Evolutionary conservation across 1,140 invertebrate species (phyloP), one percentile per base, ranked within the genome.

Genomic region (Phortica variegata): DNA sequence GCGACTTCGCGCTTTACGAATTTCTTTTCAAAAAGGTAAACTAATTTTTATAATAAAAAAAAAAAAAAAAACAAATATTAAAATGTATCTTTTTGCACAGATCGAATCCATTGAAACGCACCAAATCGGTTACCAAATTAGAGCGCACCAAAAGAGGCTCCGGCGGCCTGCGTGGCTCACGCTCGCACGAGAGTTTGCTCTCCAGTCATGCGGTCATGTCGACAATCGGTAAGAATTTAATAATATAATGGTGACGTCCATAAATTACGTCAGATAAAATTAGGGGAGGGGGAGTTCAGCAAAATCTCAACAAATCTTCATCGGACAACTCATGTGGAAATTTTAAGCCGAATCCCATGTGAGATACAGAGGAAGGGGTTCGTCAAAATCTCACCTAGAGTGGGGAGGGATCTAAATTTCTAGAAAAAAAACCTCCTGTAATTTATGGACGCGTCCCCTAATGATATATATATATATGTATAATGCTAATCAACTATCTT

Each of bases 81-180:
- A 1, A 12, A 36, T 18, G 16, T 23, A 23, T 36, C 43, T 39
- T 3, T 89, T 49, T 89, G 87, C 79, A n/a, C n/a, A 85, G 91
- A 73, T 88, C 86, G 70, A 91, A 91, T 78, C 90, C 90, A 5
- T 79, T 94, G 56, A 95, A 95, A 79, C 83, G 92, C 65, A 94
- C 91, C 52, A 93, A 94, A 77, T 93, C 90, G 62, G 91, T 91
- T 51, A 93, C 90, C 37, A 95, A 94, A 76, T 77, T 95, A 60
- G 91, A 94, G 69, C 81, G 89, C 36, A 80, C 82, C 51, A 89
- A 89, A 74, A 79, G 87, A 65, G 68, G 81, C 51, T 75, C 79
- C 46, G 47, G 74, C 21, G 74, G 74, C 6, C 48, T 76, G n/a
- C 61, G 74, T 32, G 73, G 74, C 21, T 77, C 79, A 65, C 43